These are phyloP conservation scores for Hypanus sabinus DNA, from an alignment of 2,113 vertebrate genomes.

Conservation along the genomic window DNA sequence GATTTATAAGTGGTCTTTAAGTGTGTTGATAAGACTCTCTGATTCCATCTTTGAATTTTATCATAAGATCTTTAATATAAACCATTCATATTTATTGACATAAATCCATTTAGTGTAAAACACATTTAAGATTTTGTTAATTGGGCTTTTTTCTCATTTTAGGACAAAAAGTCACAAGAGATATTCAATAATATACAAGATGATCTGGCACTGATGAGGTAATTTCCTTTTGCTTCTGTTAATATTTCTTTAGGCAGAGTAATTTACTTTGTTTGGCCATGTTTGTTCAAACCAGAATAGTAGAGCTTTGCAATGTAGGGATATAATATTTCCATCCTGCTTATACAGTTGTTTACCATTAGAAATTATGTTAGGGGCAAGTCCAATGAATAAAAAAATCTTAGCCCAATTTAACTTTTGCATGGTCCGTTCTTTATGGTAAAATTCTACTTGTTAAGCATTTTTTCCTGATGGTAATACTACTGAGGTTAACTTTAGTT, in stretches of 20 bases:
- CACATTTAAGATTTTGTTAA: background rate
- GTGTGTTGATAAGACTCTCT: background rate
- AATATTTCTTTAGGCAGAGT: background rate
- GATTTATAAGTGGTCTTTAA: background rate
- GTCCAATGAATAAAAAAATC: background rate
- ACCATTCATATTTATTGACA: background rate
- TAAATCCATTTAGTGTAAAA: background rate
- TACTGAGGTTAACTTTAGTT: background rate
- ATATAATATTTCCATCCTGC: background rate
- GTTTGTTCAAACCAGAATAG: background rate
- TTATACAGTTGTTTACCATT: background rate
- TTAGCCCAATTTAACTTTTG: background rate
- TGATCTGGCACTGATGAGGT: conserved; percentile 82
- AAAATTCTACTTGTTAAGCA: background rate
- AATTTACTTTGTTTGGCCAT: background rate
- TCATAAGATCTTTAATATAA: background rate
- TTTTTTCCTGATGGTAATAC: background rate
- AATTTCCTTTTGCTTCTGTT: background rate
- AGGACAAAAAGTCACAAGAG: conserved; percentile 61
- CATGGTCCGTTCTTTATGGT: background rate
- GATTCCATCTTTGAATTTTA: background rate
- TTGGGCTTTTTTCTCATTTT: background rate
- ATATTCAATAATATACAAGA: conserved; percentile 62
- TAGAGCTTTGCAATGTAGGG: background rate
- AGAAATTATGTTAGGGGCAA: background rate